Base-by-base conservation (phyloP, 2,113 vertebrate species). In the Gasterosteus nipponicus region DNA sequence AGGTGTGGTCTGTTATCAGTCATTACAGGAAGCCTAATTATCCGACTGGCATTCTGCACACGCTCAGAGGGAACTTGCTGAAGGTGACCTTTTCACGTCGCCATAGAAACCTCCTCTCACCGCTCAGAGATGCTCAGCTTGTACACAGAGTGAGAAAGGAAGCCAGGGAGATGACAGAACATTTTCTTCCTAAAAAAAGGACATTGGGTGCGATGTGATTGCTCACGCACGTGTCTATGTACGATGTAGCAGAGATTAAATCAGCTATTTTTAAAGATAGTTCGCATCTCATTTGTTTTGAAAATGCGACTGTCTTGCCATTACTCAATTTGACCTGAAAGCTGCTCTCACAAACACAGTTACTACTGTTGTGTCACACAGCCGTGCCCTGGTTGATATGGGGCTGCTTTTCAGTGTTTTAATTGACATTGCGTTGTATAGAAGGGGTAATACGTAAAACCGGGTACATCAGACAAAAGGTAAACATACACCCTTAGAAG, bases 51-150 rank as follows among this genome's bases (percentile, higher is more conserved):
- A 93, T 95, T 93, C 92, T 86, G 89, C 78, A 74, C 61, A 83
- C 89, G 88, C 57, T 82, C 88, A 83, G 84, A 78, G 87, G 87
- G 85, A 93, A 92, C 91, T 95, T 94, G 92, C 92, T 95, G 91
- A 92, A 96, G 94, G 94, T 95, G 94, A 95, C 93, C 94, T 96
- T 95, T 95, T 81, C 62, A 11, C 39, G 94, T 94, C 91, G 81
- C 96, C 95, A 94, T 86, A 73, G 95, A 90, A 95, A 95, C 92
- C 46, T 60, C 91, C 90, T 94, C 89, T 88, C 90, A 94, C 85
- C 75, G 69, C 12, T 61, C 75, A 58, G 84, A 80, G 73, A 82
- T 89, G 92, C 69, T 78, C 77, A 68, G 42, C 80, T 77, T 80
- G 72, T 84, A 68, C 80, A 82, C 76, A 39, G 78, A 89, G 71